Base-by-base conservation (phyloP, 2,113 vertebrate genomes). In the Azemiops feae region DNA sequence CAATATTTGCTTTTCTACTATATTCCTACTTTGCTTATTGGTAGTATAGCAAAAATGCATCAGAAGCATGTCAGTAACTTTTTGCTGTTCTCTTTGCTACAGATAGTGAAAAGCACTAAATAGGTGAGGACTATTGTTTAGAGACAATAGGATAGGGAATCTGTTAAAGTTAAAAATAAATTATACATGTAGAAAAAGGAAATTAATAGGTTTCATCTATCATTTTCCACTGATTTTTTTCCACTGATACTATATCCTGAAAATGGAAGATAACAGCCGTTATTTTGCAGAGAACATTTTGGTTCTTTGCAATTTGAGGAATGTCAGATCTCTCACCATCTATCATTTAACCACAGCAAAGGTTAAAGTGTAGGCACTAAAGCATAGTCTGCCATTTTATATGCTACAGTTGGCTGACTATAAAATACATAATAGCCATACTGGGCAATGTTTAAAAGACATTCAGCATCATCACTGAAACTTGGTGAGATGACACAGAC, bases 1-100 rank as follows among this genome's bases (percentile, higher is more conserved):
- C 94, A 89, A 64, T 39, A 0, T 58, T 96, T 93, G 93, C 7
- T 64, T 95, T 96, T 95, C 64, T 88, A 93, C 6, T 30, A 43
- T 60, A 52, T 92, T 53, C 52, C 74, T 86, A 22, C 3, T 53
- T 92, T 95, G 22, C 18, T 93, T 55, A 53, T 91, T 90, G 94
- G 27, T 89, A 89, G 12, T 60, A 87, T 94, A 88, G 95, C 34
- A 81, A 12, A 85, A 95, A 89, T 2, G 45, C 30, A 87, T 92
- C 64, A 54, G 18, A 89, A 64, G 30, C 27, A 93, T 45, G 85
- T 85, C 94, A 89, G 39, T 3, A 88, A 87, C 0, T 96, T 95
- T 91, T 55, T 39, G 10, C 14, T 45, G 2, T 69, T 92, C 34
- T 92, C 88, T 94, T 89, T 64, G 34, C 9, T 85, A 60, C 45